Conservation (phyloP, 2,888 invertebrate genomes). For the Ametastegia equiseti region DNA sequence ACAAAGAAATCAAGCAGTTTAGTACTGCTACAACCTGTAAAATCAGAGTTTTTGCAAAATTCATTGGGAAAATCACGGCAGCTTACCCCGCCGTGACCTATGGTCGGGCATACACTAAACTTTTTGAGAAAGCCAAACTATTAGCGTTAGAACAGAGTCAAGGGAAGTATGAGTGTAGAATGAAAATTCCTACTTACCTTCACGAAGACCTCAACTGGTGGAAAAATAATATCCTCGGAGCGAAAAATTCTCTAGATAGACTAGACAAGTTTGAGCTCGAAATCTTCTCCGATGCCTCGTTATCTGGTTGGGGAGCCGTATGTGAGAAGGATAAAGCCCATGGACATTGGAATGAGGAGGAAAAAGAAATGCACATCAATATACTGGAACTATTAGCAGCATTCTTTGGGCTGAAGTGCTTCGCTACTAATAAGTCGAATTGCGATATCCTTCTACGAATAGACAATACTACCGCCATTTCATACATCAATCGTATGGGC, state of each 20-base stretch:
- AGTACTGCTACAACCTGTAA: background rate
- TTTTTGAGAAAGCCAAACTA: constrained; percentile 3
- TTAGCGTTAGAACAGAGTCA: background rate
- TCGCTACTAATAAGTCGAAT: constrained; percentile 21
- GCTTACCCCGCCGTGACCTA: constrained; percentile 41
- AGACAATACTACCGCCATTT: constrained; percentile 49
- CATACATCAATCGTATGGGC: constrained; percentile 42
- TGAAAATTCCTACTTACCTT: constrained; percentile 37
- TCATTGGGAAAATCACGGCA: constrained; percentile 54
- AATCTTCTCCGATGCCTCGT: constrained; percentile 1
- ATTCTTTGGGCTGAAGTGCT: constrained; percentile 49
- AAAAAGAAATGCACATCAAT: constrained; percentile 14
- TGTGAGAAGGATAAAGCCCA: constrained; percentile 6
- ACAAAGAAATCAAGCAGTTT: background rate
- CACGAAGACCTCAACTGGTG: constrained; percentile 50
- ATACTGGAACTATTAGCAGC: constrained; percentile 24
- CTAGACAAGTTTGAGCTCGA: background rate
- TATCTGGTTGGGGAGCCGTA: constrained; percentile 40
- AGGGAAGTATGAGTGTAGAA: constrained; percentile 46
- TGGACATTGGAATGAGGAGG: constrained; percentile 25
- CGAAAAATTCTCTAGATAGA: constrained; percentile 45
- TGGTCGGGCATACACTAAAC: constrained; percentile 50
- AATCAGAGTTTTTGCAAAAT: constrained; percentile 44
- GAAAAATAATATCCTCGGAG: constrained; percentile 34
- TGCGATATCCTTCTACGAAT: constrained; percentile 50